These are phyloP conservation scores for Cygnus buccinator DNA, from an alignment of 2,113 vertebrate genomes.

Conservation along the genomic window DNA sequence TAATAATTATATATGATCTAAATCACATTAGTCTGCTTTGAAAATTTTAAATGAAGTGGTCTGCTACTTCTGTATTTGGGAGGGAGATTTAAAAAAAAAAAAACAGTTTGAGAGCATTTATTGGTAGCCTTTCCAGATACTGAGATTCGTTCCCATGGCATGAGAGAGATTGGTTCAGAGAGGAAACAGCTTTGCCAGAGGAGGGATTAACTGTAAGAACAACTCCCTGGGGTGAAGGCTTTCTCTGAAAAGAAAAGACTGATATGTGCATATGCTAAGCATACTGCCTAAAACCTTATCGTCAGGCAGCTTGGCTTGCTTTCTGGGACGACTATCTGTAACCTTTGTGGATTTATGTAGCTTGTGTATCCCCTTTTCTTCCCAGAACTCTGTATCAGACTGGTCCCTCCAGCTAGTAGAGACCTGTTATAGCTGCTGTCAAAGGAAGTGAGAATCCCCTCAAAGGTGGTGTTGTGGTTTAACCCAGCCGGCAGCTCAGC, in stretches of 20 bases:
- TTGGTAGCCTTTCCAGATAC: background rate
- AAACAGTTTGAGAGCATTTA: background rate
- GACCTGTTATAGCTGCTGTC: background rate
- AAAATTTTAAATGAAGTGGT: background rate
- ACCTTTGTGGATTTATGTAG: background rate
- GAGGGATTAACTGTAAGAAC: background rate
- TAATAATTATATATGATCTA: background rate
- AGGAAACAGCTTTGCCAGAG: background rate
- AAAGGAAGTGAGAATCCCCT: background rate
- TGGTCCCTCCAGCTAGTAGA: background rate
- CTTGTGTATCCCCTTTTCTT: background rate
- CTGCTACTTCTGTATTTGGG: background rate
- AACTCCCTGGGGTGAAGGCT: background rate
- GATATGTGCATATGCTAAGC: background rate
- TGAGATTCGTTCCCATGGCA: background rate
- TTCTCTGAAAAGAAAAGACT: background rate
- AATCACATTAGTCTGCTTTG: background rate
- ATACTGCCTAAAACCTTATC: background rate
- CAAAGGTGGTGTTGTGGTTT: background rate
- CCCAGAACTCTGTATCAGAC: background rate
- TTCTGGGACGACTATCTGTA: background rate
- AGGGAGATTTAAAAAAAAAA: background rate
- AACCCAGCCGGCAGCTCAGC: too few species aligned
- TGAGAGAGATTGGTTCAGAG: background rate
- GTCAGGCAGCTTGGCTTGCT: background rate